Base-by-base conservation (phyloP, 1,140 invertebrate genomes). In the Magallana angulata region DNA sequence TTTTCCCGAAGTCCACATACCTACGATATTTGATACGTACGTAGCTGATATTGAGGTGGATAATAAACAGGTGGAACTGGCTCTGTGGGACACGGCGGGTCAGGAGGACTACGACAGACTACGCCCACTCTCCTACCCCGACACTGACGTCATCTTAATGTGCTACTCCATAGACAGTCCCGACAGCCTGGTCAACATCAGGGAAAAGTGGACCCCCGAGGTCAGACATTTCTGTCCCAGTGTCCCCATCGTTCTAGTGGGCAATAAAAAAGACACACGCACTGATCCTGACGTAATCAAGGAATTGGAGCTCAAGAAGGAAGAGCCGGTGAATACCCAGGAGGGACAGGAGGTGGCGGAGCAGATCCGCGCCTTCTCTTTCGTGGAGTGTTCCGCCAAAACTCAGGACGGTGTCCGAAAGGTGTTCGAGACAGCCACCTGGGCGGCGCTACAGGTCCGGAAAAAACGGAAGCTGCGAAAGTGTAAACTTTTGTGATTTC, bases 351-450 rank as follows among this genome's bases (percentile, higher is more conserved):
- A 98, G 71, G 99, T 99, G 98, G 98, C 99, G 64, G 99, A 99
- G 94, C 99, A 99, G 96, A 99, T 99, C 89, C 99, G 91, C 95
- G 99, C 99, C 88, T 99, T 99, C 95, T 98, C 98, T 86, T 99
- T 99, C 96, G 96, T 99, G 90, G 99, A 99, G 96, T 99, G 99
- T 96, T 99, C 98, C 82, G 99, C 99, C 92, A 99, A 99, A 95
- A 99, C 98, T 95, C 99, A 99, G 97, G 99, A 99, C 94, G 99
- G 99, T 93, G 98, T 99, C 81, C 96, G 98, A 93, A 98, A 99
- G 96, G 99, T 99, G 71, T 99, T 99, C 96, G 99, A 99, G 96
- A 99, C 98, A 91, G 99, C 99, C 91, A 99, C 99, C 85, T 96
- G 98, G 94, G 99, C 99, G 94, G 99, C 99, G 93, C 96, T 99